A percentile compares a stretch with the other conserved stretches of the same genome.
These are phyloP conservation scores for Passerina amoena DNA, from an alignment of 2,113 vertebrate species.

Conservation along the genomic window DNA sequence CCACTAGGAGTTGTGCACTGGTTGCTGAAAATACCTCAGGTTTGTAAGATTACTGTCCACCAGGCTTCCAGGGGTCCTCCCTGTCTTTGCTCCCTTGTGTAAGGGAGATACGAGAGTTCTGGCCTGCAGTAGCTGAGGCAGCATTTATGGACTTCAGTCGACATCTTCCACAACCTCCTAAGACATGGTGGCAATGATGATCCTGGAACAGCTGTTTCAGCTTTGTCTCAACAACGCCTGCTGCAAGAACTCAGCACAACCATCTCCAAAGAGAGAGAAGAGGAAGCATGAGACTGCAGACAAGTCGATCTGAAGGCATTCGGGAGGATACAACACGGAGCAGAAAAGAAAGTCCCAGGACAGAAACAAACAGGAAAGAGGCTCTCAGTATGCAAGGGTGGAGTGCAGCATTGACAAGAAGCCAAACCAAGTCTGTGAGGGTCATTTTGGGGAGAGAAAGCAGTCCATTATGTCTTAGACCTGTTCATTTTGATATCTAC, in stretches of 20 bases:
- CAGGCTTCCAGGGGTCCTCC: background rate
- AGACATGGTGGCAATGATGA: background rate
- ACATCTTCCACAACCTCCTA: background rate
- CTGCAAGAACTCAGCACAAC: background rate
- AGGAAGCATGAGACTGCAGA: background rate
- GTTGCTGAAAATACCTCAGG: background rate
- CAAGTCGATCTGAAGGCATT: background rate
- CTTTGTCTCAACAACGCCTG: background rate
- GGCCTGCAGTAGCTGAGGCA: background rate
- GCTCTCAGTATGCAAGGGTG: background rate
- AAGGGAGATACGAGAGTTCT: background rate
- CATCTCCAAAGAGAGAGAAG: background rate
- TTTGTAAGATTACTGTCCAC: background rate
- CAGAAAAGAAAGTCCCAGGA: background rate
- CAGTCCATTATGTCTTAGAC: background rate
- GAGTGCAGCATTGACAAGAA: background rate
- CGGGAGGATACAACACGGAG: background rate
- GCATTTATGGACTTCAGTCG: background rate
- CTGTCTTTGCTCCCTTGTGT: background rate
- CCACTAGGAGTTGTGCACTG: background rate
- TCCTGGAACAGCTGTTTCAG: background rate
- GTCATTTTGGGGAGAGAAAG: background rate
- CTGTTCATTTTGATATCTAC: slow-evolving; percentile 19
- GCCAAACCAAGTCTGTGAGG: background rate
- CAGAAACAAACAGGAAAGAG: background rate